Conservation (phyloP, 2,888 invertebrate species). For the Lordiphosa fenestrarum region DNA sequence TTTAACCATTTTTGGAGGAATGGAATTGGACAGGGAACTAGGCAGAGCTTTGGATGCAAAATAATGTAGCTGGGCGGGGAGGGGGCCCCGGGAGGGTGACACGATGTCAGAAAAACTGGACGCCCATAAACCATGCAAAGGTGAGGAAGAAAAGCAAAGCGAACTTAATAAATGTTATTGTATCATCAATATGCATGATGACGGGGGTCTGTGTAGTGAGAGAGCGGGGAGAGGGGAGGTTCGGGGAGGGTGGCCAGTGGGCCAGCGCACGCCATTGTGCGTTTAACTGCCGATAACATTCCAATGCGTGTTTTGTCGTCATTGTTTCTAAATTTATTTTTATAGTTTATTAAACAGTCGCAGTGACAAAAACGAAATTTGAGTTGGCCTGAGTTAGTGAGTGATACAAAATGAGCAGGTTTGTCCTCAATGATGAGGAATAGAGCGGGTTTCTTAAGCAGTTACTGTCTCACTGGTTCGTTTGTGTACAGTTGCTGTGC, state of each 20-base stretch:
- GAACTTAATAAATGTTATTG: conserved; percentile 14
- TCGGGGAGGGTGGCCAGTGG: conserved; percentile 14
- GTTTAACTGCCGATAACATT: conserved; percentile 64
- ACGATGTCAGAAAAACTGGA: conserved; percentile 28
- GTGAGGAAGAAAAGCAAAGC: conserved; percentile 11
- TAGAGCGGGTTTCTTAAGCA: no score
- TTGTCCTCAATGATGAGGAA: no score
- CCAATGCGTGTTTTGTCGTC: conserved; percentile 71
- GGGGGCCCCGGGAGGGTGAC: no score
- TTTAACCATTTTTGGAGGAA: conserved; percentile 37
- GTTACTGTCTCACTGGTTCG: no score
- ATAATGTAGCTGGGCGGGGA: neutral
- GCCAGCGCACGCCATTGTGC: conserved; percentile 68
- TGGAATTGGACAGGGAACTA: conserved; percentile 43
- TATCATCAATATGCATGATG: conserved; percentile 74
- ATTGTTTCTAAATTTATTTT: conserved; percentile 71
- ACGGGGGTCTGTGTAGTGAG: conserved; percentile 28
- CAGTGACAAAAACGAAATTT: conserved; percentile 27
- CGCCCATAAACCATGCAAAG: conserved; percentile 36
- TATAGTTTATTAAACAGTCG: conserved; percentile 74
- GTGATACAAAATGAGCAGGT: no score
- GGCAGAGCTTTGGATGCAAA: conserved; percentile 14
- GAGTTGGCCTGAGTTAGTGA: conserved; percentile 6
- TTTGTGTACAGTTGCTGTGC: no score
- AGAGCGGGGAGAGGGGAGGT: neutral